Base-by-base conservation (phyloP, 2,888 invertebrate genomes). In the Hemicrepidius hirtus region DNA sequence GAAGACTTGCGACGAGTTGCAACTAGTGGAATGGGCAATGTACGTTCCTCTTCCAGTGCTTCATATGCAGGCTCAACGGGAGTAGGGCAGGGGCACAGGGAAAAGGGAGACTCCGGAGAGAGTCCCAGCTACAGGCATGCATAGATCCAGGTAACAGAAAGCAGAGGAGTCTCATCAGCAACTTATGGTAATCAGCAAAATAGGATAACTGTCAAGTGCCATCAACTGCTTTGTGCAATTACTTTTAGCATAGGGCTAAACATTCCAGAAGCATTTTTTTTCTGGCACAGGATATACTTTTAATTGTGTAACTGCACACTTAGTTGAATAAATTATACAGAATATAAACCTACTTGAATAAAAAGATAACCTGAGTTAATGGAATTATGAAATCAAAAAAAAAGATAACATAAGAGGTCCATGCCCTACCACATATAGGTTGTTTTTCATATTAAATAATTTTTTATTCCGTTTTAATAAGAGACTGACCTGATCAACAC, bases 401-500 rank as follows among this genome's bases (percentile, higher is more conserved):
- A 60, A 28, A 59, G 46, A 46, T 10, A 59, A 46, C 5, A 35
- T 20, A 35, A 59, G 12, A 55, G 44, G 46, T 57, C 44, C 71
- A 71, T 71, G 71, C 71, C 35, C 63, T 62, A 57, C 32, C 57
- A 65, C 12, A 57, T 53, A 13, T 20, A n/a, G n/a, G 24, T 4
- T 18, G 20, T 37, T 12, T 28, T 16, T 44, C 40, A 57, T 18
- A 41, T 57, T 21, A 50, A n/a, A 16, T 16, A 13, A 28, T 44
- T 28, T 40, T 55, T 32, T 49, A 24, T 20, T 5, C 37, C 1
- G 4, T 60, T 35, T 49, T 28, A 35, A 18, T 5, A 37, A 50
- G 44, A 71, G 68, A 84, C 87, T 90, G 90, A 96, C 96, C 95
- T 96, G 96, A 88, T 96, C 96, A 85, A 94, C 93, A 86, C 94